Evolutionary conservation across 1,140 invertebrate genomes (phyloP), one percentile per base, ranked within the genome.

Genomic region (Druon quercuslanigerum): DNA sequence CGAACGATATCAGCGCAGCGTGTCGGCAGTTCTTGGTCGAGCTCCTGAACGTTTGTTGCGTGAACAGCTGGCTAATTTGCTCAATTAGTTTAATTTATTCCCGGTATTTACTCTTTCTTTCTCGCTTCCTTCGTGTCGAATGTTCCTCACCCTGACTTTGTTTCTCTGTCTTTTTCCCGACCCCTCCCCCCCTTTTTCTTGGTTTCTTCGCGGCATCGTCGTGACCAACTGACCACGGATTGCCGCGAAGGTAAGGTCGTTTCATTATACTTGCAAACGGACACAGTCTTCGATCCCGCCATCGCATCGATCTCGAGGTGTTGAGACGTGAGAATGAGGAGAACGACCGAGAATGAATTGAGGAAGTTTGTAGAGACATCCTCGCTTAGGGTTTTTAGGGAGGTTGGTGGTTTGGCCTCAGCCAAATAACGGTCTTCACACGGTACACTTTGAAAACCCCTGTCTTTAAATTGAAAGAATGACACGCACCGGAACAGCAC

Each of bases 1-100:
- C 9, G 40, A 60, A 60, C 57, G 8, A 60, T 60, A 60, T 56
- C 54, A 20, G 54, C 54, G 54, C 54, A 20, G 54, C 54, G 54
- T 60, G 60, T 66, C 60, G 60, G 60, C 46, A 66, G 57, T 11
- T 60, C 60, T 46, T 16, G 25, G 20, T 11, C 17, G 9, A 56
- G 2, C 40, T 46, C 40, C 7, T 40, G 60, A 66, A 16, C 60
- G 60, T 82, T 75, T 77, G 51, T 87, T 87, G 86, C 87, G 85
- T 87, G 87, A 90, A 89, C 84, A 83, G 81, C 84, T 78, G 85
- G 83, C 85, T 87, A 89, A 90, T 89, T 90, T 88, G 77, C 86
- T 87, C 88, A 87, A 90, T 90, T 89, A 88, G 86, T 86, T 89
- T 87, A 89, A 90, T 90, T 89, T 86, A 89, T 90, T 90, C 88